Evolutionary conservation across 1,140 invertebrate species (phyloP), one percentile per base, ranked within the genome.

Genomic region (Megathymus violae): DNA sequence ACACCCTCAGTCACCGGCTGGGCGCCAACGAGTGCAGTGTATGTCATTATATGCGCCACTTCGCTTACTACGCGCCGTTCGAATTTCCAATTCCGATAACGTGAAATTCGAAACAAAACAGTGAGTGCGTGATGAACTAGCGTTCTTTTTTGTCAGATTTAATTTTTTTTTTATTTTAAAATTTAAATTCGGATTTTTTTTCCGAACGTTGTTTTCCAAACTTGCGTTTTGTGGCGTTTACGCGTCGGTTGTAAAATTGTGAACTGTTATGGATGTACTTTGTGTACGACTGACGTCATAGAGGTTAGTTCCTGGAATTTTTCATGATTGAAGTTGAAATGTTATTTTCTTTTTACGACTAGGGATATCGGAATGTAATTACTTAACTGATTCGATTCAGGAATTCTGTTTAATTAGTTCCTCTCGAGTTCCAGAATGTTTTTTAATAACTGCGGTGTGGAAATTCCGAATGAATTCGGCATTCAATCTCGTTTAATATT

Each of bases 1-100:
- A 78, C 74, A 78, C 78, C 80, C 85, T 85, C 85, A 88, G 85
- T 88, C 71, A 76, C 67, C 70, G 70, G 75, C 80, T 69, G 69
- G 69, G 63, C 76, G 78, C 71, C 58, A 69, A 40, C 52, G 47
- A 56, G 40, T 40, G 11, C n/a, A 51, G 44, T 60, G 68, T 63
- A 67, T 74, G 59, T 71, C 13, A 17, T 13, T 19, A 46, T 48
- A 43, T 43, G 48, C 63, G 40, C 59, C 59, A 52, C 13, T 41
- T 10, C 36, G 47, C 25, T 67, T 40, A 31, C 44, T 75, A 76
- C 84, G 84, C 80, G 78, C 68, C 71, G 17, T 41, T 54, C 50
- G 50, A 41, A 78, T 82, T 77, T 81, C 69, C 62, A 74, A 73
- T 71, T 63, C 56, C 67, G 66, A 70, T 62, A 41, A 52, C 65